Evolutionary conservation across 1,140 invertebrate genomes (phyloP).

Genomic region (Mylabris phalerata): DNA sequence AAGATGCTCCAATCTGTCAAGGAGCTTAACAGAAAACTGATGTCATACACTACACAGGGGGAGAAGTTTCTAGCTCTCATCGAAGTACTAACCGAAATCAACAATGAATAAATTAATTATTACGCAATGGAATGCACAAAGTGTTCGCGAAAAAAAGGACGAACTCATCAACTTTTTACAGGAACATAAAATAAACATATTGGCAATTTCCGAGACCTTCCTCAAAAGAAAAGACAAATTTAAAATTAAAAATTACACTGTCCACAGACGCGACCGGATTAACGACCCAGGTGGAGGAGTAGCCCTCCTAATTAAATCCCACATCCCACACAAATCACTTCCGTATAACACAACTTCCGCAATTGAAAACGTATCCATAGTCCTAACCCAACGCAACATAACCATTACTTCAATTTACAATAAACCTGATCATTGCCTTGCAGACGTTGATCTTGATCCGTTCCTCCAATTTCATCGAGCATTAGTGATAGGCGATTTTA

Average conservation of each 20-base stretch:
- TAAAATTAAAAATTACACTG: conserved; percentile 1
- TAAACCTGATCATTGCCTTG: not conserved
- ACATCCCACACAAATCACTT: too few species aligned
- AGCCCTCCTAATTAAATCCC: not conserved
- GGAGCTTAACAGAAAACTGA: not conserved
- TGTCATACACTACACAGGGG: not conserved
- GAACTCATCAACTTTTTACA: not conserved
- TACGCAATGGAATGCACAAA: not conserved
- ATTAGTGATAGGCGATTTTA: not conserved
- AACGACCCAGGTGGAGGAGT: not conserved
- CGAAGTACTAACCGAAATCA: not conserved
- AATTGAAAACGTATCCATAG: not conserved
- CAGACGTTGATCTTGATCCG: not conserved
- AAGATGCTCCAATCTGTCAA: not conserved
- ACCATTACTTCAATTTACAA: not conserved
- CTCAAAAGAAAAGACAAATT: not conserved
- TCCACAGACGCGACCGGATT: not conserved
- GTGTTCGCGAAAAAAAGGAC: not conserved
- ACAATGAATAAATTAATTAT: not conserved
- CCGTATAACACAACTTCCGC: not conserved
- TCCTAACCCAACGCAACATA: not conserved
- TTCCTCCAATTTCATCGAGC: not conserved
- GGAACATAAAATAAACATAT: not conserved
- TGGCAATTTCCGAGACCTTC: conserved; percentile 1
- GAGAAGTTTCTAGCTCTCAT: not conserved